Evolutionary conservation across 2,888 invertebrate genomes (phyloP).

Genomic region (Folsomia candida): DNA sequence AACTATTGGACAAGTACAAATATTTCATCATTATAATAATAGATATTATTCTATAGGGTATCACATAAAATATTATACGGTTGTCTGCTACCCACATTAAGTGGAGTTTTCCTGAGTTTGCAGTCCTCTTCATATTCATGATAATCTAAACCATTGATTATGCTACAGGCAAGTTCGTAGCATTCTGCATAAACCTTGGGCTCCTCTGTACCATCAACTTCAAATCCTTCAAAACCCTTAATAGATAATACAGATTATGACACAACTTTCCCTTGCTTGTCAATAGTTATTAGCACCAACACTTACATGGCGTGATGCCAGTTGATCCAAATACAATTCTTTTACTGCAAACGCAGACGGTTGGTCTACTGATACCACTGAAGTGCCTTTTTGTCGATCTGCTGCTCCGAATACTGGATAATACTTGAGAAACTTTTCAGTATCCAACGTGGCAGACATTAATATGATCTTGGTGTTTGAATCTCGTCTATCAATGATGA

Average conservation of each 20-base stretch:
- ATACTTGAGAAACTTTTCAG: slow-evolving; percentile 68
- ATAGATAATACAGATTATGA: slow-evolving; percentile 2
- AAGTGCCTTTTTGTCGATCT: neutral
- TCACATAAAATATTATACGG: too few relatives aligned
- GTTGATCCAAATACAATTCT: slow-evolving; percentile 34
- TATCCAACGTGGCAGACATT: slow-evolving; percentile 92
- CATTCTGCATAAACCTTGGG: slow-evolving; percentile 63
- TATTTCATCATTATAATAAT: neutral
- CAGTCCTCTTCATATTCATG: slow-evolving; percentile 58
- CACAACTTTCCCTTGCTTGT: too few relatives aligned
- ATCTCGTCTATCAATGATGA: slow-evolving; percentile 66
- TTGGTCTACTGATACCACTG: slow-evolving; percentile 9
- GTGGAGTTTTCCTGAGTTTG: neutral
- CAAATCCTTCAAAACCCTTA: slow-evolving; percentile 29
- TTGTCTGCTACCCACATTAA: neutral
- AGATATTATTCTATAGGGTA: neutral
- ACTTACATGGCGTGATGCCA: slow-evolving; percentile 20
- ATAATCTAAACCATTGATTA: slow-evolving; percentile 66
- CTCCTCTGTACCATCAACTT: slow-evolving; percentile 56
- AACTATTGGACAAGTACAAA: slow-evolving; percentile 2
- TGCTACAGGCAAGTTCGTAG: slow-evolving; percentile 63
- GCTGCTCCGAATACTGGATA: slow-evolving; percentile 52
- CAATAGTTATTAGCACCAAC: too few relatives aligned
- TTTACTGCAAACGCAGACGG: slow-evolving; percentile 14
- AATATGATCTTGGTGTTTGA: slow-evolving; percentile 69